Base-by-base conservation (phyloP, 2,113 vertebrate species). In the Phycodurus eques region DNA sequence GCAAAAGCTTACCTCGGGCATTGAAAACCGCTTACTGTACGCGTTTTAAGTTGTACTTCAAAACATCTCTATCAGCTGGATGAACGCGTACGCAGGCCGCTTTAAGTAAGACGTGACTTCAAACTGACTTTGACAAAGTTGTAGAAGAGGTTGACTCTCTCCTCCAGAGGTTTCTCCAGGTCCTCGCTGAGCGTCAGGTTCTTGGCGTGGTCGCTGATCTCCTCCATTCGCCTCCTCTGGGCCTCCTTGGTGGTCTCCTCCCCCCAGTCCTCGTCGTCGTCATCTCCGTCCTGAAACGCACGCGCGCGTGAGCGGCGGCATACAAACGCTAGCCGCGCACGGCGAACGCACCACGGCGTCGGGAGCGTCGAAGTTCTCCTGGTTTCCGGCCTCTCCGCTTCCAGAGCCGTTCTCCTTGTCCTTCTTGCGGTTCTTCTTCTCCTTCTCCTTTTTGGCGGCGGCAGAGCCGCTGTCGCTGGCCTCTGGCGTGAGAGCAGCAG, bases 381-480 rank as follows among this genome's bases (percentile, higher is more conserved):
- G 90, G 80, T 84, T 92, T 84, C 94, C 82, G 84, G 94, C 74
- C 89, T 95, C 93, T 91, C 90, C 95, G 70, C 92, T 96, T 90
- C 93, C 93, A n/a, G 97, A 96, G 77, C 96, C 98, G 82, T 99
- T 99, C 88, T 99, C 97, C 88, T 98, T 98, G 89, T 97, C 98
- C 80, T 99, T 99, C 88, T 97, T 97, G 69, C 95, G 92, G 68
- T 96, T 99, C 90, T 96, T 99, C 91, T 98, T 99, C 75, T 98
- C 96, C 65, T 98, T 98, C 80, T 99, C 96, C 79, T 98, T 98
- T 83, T 98, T 98, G 59, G 91, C 96, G 89, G 96, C 93, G 85
- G 93, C 95, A 77, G 96, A 94, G 84, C 93, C 92, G 86, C 92
- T 90, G 2, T 99, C 97, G 76, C 65, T 85, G 79, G 88, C 94